These are phyloP conservation scores for Stegostoma tigrinum DNA, from an alignment of 2,113 vertebrate genomes.

Conservation along the genomic window DNA sequence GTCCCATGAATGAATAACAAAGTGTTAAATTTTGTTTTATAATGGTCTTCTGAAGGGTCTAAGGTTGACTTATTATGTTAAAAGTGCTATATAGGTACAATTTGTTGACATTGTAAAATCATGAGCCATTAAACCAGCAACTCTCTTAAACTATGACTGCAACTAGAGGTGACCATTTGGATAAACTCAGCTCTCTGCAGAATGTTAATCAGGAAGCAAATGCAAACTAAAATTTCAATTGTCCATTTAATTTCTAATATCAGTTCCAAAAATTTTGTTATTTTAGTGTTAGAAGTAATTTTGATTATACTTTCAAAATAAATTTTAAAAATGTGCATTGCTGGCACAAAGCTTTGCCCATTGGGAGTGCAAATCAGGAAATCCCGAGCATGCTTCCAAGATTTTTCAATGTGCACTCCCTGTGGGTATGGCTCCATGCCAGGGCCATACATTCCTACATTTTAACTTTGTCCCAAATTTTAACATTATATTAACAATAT, in stretches of 20 bases:
- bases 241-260: neutral
- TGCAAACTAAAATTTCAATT: neutral
- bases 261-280: constrained; percentile 9
- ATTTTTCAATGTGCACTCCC: constrained; percentile 26
- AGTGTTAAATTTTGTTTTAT: neutral
- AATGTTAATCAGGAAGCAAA: constrained; percentile 2
- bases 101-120: neutral
- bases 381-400: constrained; percentile 20
- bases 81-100: neutral
- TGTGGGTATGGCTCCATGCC: constrained; percentile 29
- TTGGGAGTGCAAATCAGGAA: constrained; percentile 25
- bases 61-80: neutral
- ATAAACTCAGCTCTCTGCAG: neutral
- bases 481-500: neutral
- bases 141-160: neutral
- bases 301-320: constrained; percentile 23
- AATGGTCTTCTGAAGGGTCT: neutral
- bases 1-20: too few species aligned
- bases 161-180: neutral
- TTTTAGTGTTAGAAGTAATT: constrained; percentile 20
- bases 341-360: constrained; percentile 15
- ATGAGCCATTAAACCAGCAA: neutral
- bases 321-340: constrained; percentile 8
- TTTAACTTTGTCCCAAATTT: constrained; percentile 21
- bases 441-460: neutral